Evolutionary conservation across 2,113 vertebrate genomes (phyloP), one percentile per base, ranked within the genome.

Genomic region (Holacanthus passer): DNA sequence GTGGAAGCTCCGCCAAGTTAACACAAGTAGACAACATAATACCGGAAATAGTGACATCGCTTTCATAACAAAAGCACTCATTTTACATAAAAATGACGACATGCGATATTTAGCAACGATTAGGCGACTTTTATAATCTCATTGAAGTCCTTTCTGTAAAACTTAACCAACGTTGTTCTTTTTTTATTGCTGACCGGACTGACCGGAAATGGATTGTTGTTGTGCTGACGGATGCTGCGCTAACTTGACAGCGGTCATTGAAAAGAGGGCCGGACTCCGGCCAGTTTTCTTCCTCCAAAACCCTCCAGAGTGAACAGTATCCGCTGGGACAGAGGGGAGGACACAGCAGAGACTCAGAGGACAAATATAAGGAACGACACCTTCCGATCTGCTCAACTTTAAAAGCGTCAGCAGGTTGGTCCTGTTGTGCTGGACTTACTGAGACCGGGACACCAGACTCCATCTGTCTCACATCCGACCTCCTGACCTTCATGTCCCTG

Each of bases 211-310:
- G 7, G 52, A 29, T 13, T 59, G 32, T 8, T 31, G 19, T 45
- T 4, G n/a, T n/a, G 35, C 50, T 52, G 32, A 16, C 31, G 39
- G 60, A n/a, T 50, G 37, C 20, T 14, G 19, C 20, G 45, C 1
- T 59, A 53, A 55, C 76, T 74, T 93, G 22, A 88, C 83, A 47
- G 13, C 73, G 86, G 82, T 83, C 62, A 74, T 29, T 59, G 12
- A 83, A 77, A 88, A 89, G 79, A 89, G 94, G 95, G 93, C 82
- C 60, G 91, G 88, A 65, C 90, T 41, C 76, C 41, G 60, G 81
- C 67, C 80, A 79, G 73, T 76, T 65, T 79, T 92, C 87, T 85
- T 75, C 89, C 86, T 93, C 93, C 91, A 94, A 94, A 95, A 94
- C 19, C 83, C 84, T 89, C 62, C 62, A 17, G 74, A 87, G 53